A percentile compares a stretch with the other conserved stretches of the same genome.
phyloP scores from a whole-genome alignment of 2,113 vertebrate species.

The Girardinichthys multiradiatus region DNA sequence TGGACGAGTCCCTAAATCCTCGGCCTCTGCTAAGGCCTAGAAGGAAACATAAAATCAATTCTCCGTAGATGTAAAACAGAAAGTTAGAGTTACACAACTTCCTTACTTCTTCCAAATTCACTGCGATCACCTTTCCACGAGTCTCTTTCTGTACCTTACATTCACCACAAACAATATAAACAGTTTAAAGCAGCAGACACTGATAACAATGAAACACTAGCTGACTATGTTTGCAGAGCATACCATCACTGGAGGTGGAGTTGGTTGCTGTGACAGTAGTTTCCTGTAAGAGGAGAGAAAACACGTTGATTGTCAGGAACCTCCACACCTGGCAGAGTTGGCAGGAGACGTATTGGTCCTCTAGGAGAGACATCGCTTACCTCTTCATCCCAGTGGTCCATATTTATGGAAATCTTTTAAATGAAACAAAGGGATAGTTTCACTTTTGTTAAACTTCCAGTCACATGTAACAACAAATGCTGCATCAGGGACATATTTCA shows the following conservation, averaged over 20 bases:
- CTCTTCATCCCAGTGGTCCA: slow-evolving; percentile 64
- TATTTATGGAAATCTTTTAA: slow-evolving; percentile 6
- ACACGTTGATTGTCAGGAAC: background rate
- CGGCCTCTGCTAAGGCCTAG: slow-evolving; percentile 44
- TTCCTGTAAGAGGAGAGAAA: background rate
- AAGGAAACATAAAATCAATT: background rate
- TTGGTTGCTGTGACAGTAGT: background rate
- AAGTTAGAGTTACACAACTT: background rate
- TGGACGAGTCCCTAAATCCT: slow-evolving; percentile 51
- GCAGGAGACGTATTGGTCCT: background rate
- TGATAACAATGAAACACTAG: background rate
- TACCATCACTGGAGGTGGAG: slow-evolving; percentile 21
- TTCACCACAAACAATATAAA: background rate
- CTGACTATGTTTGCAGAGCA: background rate
- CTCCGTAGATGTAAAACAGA: accelerated
- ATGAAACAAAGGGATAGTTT: background rate
- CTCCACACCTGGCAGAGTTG: background rate
- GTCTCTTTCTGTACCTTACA: background rate
- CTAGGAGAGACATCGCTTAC: slow-evolving; percentile 17
- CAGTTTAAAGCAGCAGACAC: no score
- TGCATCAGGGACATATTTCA: no score
- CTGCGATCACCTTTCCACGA: background rate
- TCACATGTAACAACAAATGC: no score
- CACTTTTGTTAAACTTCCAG: no score
- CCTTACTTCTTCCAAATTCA: slow-evolving; percentile 12